Conservation (phyloP, 2,888 invertebrate species). For the Atrina japonica region DNA sequence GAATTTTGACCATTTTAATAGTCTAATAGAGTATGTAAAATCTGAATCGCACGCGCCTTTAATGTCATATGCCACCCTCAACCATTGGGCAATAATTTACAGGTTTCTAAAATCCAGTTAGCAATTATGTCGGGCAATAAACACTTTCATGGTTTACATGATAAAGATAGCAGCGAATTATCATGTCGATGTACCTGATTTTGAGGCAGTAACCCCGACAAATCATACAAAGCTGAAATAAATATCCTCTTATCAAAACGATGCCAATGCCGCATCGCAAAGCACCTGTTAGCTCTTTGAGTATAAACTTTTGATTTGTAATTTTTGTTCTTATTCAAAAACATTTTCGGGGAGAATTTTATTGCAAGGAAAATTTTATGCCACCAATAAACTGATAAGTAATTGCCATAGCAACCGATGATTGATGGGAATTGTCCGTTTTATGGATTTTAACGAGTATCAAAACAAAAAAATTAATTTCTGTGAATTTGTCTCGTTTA, state of each 20-base stretch:
- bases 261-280: not conserved
- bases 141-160: conserved; percentile 18
- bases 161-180: conserved; percentile 25
- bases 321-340: conserved; percentile 34
- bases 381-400: conserved; percentile 42
- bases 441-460: conserved; percentile 13
- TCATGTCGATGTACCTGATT: conserved; percentile 4
- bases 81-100: too few relatives aligned
- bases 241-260: conserved; percentile 13
- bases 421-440: conserved; percentile 26
- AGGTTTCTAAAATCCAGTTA: conserved; percentile 12
- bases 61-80: too few relatives aligned
- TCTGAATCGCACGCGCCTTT: too few relatives aligned
- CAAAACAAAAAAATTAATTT: conserved; percentile 19
- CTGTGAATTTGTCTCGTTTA: conserved; percentile 24
- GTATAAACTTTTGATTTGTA: conserved; percentile 17
- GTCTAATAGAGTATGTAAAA: too few relatives aligned
- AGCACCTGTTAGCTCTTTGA: conserved; percentile 26
- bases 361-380: conserved; percentile 39
- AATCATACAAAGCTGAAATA: conserved; percentile 9
- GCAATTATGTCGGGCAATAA: conserved; percentile 36
- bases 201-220: conserved; percentile 5
- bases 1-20: too few relatives aligned
- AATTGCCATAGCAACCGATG: conserved; percentile 42
- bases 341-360: conserved; percentile 14